These are phyloP conservation scores for Sisor rabdophorus DNA, from an alignment of 2,113 vertebrate genomes.

Conservation along the genomic window DNA sequence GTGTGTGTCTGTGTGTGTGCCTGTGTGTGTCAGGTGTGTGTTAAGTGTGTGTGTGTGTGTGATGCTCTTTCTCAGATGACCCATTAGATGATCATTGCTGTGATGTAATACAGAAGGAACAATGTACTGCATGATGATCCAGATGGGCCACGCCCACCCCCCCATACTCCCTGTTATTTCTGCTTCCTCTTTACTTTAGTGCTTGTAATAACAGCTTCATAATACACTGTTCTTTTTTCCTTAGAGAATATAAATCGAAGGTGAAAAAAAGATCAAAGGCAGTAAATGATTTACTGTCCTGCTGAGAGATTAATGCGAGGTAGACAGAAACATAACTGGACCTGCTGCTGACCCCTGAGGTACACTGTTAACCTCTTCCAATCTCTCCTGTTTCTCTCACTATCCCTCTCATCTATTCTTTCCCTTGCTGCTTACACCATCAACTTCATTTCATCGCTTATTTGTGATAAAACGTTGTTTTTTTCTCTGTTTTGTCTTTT, in stretches of 20 bases:
- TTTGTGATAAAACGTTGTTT: too few relatives aligned
- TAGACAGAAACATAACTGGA: neutral
- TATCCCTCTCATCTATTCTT: neutral
- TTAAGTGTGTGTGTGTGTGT: neutral
- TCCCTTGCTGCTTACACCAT: neutral
- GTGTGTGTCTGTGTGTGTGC: neutral
- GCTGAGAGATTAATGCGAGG: neutral
- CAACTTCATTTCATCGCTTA: neutral
- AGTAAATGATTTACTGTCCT: neutral
- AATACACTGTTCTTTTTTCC: neutral
- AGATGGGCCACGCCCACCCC: neutral
- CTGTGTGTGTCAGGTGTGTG: neutral
- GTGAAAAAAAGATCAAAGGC: neutral
- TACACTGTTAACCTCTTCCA: neutral
- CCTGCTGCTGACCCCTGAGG: neutral
- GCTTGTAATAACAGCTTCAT: neutral
- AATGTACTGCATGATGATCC: neutral
- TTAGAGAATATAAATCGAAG: neutral
- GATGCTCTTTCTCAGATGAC: neutral
- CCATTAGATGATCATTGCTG: neutral
- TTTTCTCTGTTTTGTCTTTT: too few relatives aligned
- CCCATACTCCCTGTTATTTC: neutral
- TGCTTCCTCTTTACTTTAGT: neutral
- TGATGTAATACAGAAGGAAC: neutral
- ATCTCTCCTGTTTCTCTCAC: neutral